Percentiles rank a stretch among this genome's conserved stretches.
Conservation (phyloP, 2,888 invertebrate species). For the Orchesella flavescens region DNA sequence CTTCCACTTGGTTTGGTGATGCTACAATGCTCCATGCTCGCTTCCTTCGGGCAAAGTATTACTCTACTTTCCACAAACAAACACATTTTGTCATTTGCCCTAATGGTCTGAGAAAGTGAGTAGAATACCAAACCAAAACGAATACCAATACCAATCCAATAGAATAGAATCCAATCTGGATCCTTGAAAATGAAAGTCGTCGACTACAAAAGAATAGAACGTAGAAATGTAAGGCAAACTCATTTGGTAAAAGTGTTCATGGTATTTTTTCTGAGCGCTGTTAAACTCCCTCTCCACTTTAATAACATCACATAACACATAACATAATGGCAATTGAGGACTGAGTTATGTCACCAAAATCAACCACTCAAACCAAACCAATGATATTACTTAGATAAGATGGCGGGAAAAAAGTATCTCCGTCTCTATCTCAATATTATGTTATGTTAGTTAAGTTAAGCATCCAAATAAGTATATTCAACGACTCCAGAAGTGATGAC, state of each 20-base stretch:
- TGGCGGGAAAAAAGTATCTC: no score
- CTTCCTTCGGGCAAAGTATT: not conserved
- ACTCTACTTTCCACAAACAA: conserved; percentile 11
- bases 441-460: no score
- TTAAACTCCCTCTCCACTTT: not conserved
- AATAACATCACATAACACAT: not conserved
- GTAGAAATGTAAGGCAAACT: not conserved
- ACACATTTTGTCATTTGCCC: conserved; percentile 33
- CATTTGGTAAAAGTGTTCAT: not conserved
- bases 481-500: no score
- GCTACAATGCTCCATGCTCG: no score
- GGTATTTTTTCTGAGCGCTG: not conserved
- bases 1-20: no score
- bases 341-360: conserved; percentile 20
- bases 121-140: conserved; percentile 24
- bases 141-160: conserved; percentile 10
- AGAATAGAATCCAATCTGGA: not conserved
- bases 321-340: conserved; percentile 2
- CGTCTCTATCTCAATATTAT: no score
- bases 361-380: conserved; percentile 6
- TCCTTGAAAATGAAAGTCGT: not conserved
- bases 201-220: not conserved
- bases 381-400: no score
- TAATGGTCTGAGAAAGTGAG: conserved; percentile 20
- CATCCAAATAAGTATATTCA: no score